Conservation (phyloP, 2,888 invertebrate species). For the Leptopilina syphax region DNA sequence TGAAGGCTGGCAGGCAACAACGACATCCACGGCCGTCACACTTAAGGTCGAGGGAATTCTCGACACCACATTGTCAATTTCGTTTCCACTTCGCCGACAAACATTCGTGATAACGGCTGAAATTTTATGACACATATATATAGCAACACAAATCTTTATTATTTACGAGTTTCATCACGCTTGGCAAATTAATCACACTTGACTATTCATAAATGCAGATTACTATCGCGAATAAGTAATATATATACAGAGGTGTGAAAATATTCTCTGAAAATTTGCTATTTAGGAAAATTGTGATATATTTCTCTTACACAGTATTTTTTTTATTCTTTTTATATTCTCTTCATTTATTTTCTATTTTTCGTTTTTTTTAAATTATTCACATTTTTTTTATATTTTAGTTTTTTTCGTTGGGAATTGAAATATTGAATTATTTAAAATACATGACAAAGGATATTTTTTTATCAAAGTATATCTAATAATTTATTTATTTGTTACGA, state of each 20-base stretch:
- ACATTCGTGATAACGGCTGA: conserved; percentile 66
- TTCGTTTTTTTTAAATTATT: no score
- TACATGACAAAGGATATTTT: no score
- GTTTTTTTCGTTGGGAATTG: no score
- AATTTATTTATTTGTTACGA: no score
- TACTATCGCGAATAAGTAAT: not conserved
- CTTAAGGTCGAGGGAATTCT: conserved; percentile 77
- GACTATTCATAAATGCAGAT: not conserved
- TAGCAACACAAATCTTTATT: not conserved
- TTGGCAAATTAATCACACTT: not conserved
- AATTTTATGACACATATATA: conserved; percentile 42
- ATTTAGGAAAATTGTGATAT: no score
- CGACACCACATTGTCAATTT: conserved; percentile 69
- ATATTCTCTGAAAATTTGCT: not conserved
- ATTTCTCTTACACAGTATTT: no score
- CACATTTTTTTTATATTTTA: no score
- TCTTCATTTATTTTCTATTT: no score
- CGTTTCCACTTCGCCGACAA: conserved; percentile 62
- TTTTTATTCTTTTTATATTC: no score
- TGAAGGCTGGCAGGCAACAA: conserved; percentile 75
- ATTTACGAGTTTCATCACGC: not conserved
- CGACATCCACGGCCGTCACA: conserved; percentile 75
- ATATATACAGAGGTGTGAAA: not conserved
- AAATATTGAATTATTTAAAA: no score
- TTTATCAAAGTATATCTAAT: no score